Evolutionary conservation across 2,888 invertebrate genomes (phyloP), one percentile per base, ranked within the genome.

Genomic region (Scotopteryx bipunctaria): DNA sequence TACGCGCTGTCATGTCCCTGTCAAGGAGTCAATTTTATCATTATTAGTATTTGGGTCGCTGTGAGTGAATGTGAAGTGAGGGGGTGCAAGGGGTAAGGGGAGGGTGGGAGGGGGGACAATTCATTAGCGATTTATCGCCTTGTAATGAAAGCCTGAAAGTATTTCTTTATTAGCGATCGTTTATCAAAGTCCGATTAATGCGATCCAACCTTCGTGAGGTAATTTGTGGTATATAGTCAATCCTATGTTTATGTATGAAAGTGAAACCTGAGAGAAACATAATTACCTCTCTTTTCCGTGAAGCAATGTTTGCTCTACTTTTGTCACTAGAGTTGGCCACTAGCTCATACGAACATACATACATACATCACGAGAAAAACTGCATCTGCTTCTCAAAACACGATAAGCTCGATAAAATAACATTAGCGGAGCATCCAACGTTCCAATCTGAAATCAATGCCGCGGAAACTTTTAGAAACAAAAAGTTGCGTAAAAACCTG

Each of bases 151-250:
- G 59, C 56, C 45, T 56, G 43, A 49, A 57, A 61, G 56, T 61
- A 59, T 68, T 66, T 67, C 63, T 70, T 74, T 74, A 64, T 71
- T 67, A 64, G 63, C 44, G 49, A 45, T 67, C 73, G 63, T 75
- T 73, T 71, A 57, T 75, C 73, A 69, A 56, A 55, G 69, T 70
- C 71, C 38, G 27, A 43, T 47, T 44, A 53, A 48, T 21, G 62
- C 50, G 47, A 48, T 33, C 40, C 36, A 29, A 48, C 47, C 41
- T 43, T 49, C n/a, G 49, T 35, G 36, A 44, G 49, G 66, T 57
- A 52, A 66, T 63, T 58, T 60, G 56, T 51, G 53, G 58, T 57
- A 36, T 29, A 13, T 32, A n/a, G 15, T 5, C 6, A 8, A 32
- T 5, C 5, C 14, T n/a, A 14, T 29, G 32, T 5, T 14, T 32